Evolutionary conservation across 2,113 vertebrate genomes (phyloP).

Genomic region (Lipophrys pholis): DNA sequence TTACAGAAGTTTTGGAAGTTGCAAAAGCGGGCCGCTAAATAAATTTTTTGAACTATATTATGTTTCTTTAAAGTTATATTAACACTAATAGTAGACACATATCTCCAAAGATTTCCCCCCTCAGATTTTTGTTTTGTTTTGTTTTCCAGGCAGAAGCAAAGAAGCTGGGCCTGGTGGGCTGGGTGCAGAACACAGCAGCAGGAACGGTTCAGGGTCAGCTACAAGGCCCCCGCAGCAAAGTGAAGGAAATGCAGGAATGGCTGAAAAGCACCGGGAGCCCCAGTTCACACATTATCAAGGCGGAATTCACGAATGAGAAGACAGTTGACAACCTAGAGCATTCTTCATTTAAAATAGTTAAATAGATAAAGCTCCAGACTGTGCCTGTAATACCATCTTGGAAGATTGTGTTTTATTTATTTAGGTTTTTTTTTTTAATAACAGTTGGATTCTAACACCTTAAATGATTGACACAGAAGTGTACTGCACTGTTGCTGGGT

Average conservation of each 20-base stretch:
- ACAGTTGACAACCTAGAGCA: slow-evolving; percentile 82
- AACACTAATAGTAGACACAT: too few species aligned
- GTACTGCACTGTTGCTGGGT: slow-evolving; percentile 9
- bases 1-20: too few species aligned
- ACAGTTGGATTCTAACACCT: slow-evolving; percentile 7
- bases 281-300: slow-evolving; percentile 87
- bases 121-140: not conserved
- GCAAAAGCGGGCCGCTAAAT: too few species aligned
- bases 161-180: slow-evolving; percentile 92
- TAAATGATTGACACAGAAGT: not conserved
- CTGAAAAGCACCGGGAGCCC: slow-evolving; percentile 90
- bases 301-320: slow-evolving; percentile 90
- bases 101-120: too few species aligned
- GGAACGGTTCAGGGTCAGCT: slow-evolving; percentile 92
- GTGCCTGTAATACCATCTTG: slow-evolving; percentile 21
- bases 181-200: slow-evolving; percentile 90
- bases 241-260: slow-evolving; percentile 92
- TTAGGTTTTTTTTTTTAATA: slow-evolving; percentile 45
- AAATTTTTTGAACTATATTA: too few species aligned
- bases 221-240: slow-evolving; percentile 84
- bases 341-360: slow-evolving; percentile 86
- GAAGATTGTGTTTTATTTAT: slow-evolving; percentile 62
- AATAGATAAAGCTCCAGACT: slow-evolving; percentile 25
- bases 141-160: slow-evolving; percentile 87
- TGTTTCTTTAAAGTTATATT: too few species aligned